Evolutionary conservation across 1,140 invertebrate species (phyloP), one percentile per base, ranked within the genome.

Genomic region (Nasonia giraulti): DNA sequence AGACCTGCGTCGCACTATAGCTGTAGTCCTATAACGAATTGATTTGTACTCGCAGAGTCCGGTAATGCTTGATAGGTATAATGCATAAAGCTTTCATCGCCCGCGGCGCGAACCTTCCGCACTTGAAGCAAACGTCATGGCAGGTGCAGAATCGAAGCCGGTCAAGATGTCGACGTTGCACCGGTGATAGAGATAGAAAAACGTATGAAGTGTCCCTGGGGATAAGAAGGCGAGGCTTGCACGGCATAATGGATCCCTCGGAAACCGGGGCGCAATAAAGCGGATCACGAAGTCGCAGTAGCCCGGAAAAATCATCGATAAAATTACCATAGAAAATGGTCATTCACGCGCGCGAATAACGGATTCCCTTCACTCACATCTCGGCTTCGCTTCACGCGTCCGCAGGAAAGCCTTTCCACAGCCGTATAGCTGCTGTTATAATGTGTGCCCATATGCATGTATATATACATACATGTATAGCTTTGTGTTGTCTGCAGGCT

Each of bases 241-340:
- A 40, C 37, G 40, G 33, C 33, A 37, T 5, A 37, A 37, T 37
- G 3, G 40, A 44, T 44, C 8, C 40, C 40, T 7, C 40, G 8
- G 40, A 44, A 44, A 7, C 40, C 8, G 8, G 8, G 40, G 40
- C 40, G 40, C 40, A 44, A 69, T 68, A 78, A 77, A 79, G 78
- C 66, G 76, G 80, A n/a, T n/a, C 37, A 6, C 20, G 37, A 69
- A 78, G 40, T 2, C n/a, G 33, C 12, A 12, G 66, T 3, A 7
- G 14, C 20, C 55, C 3, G 37, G 75, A 84, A 75, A 75, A 86
- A 80, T 80, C 77, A 76, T 81, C 85, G 82, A 86, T 86, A 80
- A 86, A 86, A 86, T 84, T 86, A 86, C n/a, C 77, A 84, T 86
- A 84, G 50, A 86, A 86, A 86, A 84, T 77, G 85, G 76, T 86